phyloP scores from a whole-genome alignment of 2,888 invertebrate genomes.

The Drosophila percnosoma region DNA sequence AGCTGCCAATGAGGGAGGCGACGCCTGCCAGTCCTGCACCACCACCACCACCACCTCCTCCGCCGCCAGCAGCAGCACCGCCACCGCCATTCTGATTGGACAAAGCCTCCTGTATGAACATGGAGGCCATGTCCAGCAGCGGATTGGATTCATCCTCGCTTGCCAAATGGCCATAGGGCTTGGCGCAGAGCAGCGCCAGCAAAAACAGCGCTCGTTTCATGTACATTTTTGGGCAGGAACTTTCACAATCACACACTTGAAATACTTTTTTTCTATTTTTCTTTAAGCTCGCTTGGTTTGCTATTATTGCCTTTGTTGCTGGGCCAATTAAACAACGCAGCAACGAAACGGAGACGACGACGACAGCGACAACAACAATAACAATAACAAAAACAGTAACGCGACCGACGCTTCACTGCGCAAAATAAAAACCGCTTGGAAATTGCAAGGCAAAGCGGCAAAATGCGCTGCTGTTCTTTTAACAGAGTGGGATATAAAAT shows the following conservation, averaged over 20 bases:
- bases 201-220: slow-evolving; percentile 75
- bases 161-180: slow-evolving; percentile 76
- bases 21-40: slow-evolving; percentile 85
- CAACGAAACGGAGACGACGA: slow-evolving; percentile 27
- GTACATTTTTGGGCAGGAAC: slow-evolving; percentile 80
- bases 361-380: slow-evolving; percentile 15
- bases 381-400: slow-evolving; percentile 10
- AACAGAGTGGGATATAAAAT: neutral
- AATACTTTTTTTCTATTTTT: slow-evolving; percentile 46
- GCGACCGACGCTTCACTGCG: slow-evolving; percentile 68
- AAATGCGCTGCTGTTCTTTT: slow-evolving; percentile 38
- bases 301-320: slow-evolving; percentile 43
- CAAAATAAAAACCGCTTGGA: slow-evolving; percentile 44
- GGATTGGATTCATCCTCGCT: slow-evolving; percentile 87
- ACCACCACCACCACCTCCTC: slow-evolving; percentile 84
- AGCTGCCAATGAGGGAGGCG: slow-evolving; percentile 88
- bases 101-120: slow-evolving; percentile 88
- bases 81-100: slow-evolving; percentile 82
- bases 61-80: slow-evolving; percentile 82
- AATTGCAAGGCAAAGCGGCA: slow-evolving; percentile 45
- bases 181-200: slow-evolving; percentile 77
- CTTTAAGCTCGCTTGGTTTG: slow-evolving; percentile 5
- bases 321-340: slow-evolving; percentile 73
- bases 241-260: slow-evolving; percentile 82
- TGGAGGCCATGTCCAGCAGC: slow-evolving; percentile 89